Percentiles rank a stretch among this genome's conserved stretches.
These are phyloP conservation scores for Clamator glandarius DNA, from an alignment of 2,797 vertebrate species.

Conservation along the genomic window DNA sequence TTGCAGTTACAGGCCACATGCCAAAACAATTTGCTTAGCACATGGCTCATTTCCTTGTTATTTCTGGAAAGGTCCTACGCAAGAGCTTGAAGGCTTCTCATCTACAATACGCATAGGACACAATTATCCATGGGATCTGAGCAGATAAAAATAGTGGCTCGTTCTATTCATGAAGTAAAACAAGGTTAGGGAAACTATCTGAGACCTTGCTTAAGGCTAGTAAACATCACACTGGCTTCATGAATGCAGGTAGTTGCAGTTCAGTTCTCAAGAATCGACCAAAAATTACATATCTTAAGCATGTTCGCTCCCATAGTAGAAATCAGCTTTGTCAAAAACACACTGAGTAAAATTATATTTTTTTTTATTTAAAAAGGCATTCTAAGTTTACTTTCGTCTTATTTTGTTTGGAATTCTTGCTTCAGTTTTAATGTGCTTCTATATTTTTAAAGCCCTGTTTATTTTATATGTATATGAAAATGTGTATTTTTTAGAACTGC, in stretches of 20 bases:
- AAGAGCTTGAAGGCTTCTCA: background rate
- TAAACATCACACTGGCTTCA: background rate
- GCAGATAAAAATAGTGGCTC: background rate
- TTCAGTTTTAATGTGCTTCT: background rate
- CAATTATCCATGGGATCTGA: background rate
- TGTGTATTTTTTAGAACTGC: background rate
- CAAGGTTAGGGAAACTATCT: background rate
- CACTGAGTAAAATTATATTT: background rate
- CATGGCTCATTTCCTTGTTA: background rate
- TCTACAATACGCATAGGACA: background rate
- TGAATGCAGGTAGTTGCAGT: background rate
- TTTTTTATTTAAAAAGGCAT: background rate
- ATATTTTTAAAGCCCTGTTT: background rate
- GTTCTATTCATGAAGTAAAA: background rate
- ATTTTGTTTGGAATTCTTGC: background rate
- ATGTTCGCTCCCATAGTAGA: background rate
- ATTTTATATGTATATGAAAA: background rate
- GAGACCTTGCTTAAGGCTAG: background rate
- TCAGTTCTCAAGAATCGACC: background rate
- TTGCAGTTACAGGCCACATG: fast-evolving
- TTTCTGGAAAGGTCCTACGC: background rate
- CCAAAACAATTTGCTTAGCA: background rate
- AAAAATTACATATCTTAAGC: background rate
- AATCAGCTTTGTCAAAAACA: background rate
- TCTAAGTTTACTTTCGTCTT: background rate